Percentiles rank a stretch among this genome's conserved stretches.
Conservation (phyloP, 2,797 vertebrate species). For the Eremophila alpestris region DNA sequence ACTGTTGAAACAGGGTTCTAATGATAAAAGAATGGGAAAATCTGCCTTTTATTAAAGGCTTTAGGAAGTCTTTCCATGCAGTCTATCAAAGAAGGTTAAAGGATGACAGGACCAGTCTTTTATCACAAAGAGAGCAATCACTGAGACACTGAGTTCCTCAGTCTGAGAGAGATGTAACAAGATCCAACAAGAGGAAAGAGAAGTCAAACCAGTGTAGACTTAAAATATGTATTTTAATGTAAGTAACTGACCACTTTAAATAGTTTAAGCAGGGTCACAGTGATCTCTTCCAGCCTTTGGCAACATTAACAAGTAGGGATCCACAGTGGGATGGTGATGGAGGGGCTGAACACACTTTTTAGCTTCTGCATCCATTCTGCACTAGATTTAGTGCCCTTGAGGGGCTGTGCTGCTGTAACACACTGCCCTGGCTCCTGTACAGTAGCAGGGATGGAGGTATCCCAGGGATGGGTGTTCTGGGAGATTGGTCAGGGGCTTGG, state of each 20-base stretch:
- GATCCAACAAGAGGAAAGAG: neutral
- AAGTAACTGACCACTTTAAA: neutral
- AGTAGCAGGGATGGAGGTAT: accelerated
- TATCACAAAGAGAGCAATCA: neutral
- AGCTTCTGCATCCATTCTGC: neutral
- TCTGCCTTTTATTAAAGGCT: neutral
- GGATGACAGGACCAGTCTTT: neutral
- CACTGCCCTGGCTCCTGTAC: neutral
- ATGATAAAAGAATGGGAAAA: slow-evolving; percentile 3
- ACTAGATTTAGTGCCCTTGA: too few species aligned
- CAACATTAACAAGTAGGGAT: neutral
- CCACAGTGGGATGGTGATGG: accelerated
- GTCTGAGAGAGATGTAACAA: neutral
- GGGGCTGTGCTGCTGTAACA: neutral
- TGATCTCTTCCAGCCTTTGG: neutral
- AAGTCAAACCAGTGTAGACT: neutral
- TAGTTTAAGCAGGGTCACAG: neutral
- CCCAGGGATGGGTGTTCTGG: neutral
- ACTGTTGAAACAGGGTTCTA: neutral
- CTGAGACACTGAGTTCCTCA: neutral
- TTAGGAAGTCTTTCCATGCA: neutral
- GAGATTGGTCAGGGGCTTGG: neutral
- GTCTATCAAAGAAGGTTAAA: neutral
- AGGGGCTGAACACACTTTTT: neutral
- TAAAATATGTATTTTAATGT: neutral